Evolutionary conservation across 2,113 vertebrate species (phyloP).

Genomic region (Pygathrix nemaeus): DNA sequence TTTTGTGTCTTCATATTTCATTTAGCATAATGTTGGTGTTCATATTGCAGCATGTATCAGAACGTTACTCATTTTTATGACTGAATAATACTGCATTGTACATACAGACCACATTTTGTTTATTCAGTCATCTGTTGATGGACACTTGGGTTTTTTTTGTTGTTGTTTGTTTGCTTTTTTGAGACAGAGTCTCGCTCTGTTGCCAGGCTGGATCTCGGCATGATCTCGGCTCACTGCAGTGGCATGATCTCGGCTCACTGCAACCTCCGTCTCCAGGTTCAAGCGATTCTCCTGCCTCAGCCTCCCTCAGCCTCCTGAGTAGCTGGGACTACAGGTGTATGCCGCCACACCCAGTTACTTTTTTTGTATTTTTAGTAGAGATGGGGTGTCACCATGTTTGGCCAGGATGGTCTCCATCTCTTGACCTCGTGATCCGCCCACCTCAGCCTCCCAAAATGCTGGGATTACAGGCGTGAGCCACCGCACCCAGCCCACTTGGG

Average conservation of each 20-base stretch:
- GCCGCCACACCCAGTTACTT: neutral
- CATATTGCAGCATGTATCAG: neutral
- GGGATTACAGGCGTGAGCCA: neutral
- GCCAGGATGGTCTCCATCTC: neutral
- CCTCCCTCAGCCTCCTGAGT: neutral
- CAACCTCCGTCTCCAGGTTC: no score
- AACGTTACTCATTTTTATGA: neutral
- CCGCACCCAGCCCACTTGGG: neutral
- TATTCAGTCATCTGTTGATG: neutral
- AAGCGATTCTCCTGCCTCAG: neutral
- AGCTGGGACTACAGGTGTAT: neutral
- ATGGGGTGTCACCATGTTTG: neutral
- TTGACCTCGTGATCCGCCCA: neutral
- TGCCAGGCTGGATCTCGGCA: neutral
- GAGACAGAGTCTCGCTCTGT: neutral
- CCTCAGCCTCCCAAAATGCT: neutral
- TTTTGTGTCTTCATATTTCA: neutral
- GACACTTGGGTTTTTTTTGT: neutral
- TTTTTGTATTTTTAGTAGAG: neutral
- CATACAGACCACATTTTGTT: neutral
- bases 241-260: fast-evolving
- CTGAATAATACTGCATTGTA: neutral
- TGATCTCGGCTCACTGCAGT: neutral
- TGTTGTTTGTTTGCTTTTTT: neutral
- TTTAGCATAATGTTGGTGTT: neutral